Conservation (phyloP, 2,113 vertebrate species). For the Leucopsar rothschildi region DNA sequence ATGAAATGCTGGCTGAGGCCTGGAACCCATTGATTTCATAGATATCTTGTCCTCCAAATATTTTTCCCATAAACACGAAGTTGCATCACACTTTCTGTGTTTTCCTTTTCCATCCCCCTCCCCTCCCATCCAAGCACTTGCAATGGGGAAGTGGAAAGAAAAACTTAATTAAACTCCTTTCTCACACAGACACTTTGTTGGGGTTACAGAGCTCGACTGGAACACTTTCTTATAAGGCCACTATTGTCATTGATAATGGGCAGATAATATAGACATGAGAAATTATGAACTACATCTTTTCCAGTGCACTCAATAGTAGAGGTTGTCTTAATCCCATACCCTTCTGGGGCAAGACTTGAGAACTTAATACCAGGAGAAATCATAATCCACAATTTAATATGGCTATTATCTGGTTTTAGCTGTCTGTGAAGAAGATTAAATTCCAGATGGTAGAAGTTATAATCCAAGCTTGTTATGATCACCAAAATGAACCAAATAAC, state of each 20-base stretch:
- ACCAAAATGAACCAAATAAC: constrained; percentile 62
- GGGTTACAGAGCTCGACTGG: not conserved
- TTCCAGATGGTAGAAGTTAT: constrained; percentile 66
- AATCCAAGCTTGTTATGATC: constrained; percentile 59
- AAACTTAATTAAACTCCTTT: not conserved
- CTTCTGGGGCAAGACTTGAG: constrained; percentile 38
- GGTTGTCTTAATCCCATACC: constrained; percentile 20
- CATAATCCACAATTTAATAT: constrained; percentile 68
- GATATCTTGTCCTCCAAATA: constrained; percentile 32
- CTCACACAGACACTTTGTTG: not conserved
- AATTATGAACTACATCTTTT: constrained; percentile 34
- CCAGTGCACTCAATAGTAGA: constrained; percentile 22
- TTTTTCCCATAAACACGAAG: constrained; percentile 49
- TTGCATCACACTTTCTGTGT: constrained; percentile 20
- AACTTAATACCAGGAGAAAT: constrained; percentile 61
- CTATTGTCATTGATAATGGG: not conserved
- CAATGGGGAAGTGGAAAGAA: not conserved
- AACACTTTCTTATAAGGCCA: not conserved
- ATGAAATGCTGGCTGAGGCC: constrained; percentile 57
- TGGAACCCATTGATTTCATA: constrained; percentile 67
- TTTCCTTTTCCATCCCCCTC: not conserved
- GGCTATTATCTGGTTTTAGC: constrained; percentile 65
- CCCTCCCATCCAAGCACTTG: not conserved
- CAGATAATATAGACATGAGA: constrained; percentile 5
- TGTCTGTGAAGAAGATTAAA: constrained; percentile 71